Conservation (phyloP, 2,113 vertebrate species). For the Otis tarda region DNA sequence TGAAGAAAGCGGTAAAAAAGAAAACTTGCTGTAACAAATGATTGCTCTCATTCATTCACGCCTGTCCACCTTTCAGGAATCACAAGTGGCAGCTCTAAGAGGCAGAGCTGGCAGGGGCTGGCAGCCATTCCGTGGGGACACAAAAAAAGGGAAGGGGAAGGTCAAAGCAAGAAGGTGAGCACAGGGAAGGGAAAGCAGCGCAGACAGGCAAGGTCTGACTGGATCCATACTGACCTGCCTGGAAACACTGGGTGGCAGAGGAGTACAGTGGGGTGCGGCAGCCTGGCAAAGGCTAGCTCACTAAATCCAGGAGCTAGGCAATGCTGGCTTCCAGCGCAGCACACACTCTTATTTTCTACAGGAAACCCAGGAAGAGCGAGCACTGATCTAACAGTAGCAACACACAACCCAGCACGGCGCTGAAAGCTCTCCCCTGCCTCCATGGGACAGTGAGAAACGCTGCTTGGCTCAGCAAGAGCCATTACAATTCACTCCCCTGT, state of each 20-base stretch:
- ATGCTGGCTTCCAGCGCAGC: not conserved
- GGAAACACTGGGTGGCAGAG: not conserved
- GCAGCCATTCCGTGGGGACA: slow-evolving; percentile 1
- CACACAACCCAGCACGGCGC: fast-evolving
- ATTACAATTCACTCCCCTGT: not conserved
- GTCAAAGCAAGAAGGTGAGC: slow-evolving; percentile 49
- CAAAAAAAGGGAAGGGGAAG: not conserved
- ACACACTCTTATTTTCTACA: not conserved
- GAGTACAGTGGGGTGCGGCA: not conserved
- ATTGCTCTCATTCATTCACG: not conserved
- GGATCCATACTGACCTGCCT: slow-evolving; percentile 15
- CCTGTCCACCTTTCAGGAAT: not conserved
- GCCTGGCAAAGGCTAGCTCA: not conserved
- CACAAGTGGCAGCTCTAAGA: slow-evolving; percentile 41
- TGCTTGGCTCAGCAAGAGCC: not conserved
- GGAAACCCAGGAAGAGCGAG: not conserved
- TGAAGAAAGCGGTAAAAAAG: slow-evolving; percentile 45
- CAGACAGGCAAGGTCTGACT: slow-evolving; percentile 21
- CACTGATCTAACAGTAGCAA: not conserved
- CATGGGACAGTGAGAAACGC: fast-evolving
- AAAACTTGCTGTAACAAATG: not conserved
- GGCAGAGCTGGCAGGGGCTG: slow-evolving; percentile 12
- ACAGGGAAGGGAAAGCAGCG: slow-evolving; percentile 37
- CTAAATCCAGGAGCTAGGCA: not conserved
- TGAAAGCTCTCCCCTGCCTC: not conserved